Evolutionary conservation across 1,140 invertebrate genomes (phyloP).

Genomic region (Lepidurus apus): DNA sequence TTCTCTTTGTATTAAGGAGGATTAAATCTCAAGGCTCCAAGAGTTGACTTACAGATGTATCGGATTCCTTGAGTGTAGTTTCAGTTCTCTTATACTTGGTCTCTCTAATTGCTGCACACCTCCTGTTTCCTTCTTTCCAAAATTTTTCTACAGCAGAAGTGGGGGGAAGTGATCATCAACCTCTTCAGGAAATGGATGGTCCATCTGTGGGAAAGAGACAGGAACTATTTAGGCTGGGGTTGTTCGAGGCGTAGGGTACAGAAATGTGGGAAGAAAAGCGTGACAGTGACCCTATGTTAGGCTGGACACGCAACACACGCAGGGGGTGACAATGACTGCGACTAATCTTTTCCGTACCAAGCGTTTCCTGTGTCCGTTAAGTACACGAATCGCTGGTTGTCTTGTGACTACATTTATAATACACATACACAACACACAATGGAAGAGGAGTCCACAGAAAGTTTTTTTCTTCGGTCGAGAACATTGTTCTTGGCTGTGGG

Average conservation of each 20-base stretch:
- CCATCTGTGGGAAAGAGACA: neutral
- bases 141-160: too few relatives aligned
- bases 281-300: neutral
- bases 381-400: neutral
- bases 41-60: neutral
- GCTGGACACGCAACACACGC: neutral
- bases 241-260: neutral
- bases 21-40: neutral
- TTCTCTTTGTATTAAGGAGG: too few relatives aligned
- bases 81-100: too few relatives aligned
- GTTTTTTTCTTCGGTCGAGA: too few relatives aligned
- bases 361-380: neutral
- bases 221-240: neutral
- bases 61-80: too few relatives aligned
- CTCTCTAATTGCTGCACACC: too few relatives aligned
- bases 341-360: slow-evolving; percentile 16
- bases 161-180: too few relatives aligned
- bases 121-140: too few relatives aligned
- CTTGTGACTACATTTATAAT: neutral
- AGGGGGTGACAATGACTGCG: slow-evolving; percentile 4
- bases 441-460: too few relatives aligned
- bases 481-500: too few relatives aligned
- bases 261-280: neutral
- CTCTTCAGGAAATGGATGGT: neutral
- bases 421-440: neutral